Base-by-base conservation (phyloP, 2,888 invertebrate genomes). In the Gryllus longicercus region DNA sequence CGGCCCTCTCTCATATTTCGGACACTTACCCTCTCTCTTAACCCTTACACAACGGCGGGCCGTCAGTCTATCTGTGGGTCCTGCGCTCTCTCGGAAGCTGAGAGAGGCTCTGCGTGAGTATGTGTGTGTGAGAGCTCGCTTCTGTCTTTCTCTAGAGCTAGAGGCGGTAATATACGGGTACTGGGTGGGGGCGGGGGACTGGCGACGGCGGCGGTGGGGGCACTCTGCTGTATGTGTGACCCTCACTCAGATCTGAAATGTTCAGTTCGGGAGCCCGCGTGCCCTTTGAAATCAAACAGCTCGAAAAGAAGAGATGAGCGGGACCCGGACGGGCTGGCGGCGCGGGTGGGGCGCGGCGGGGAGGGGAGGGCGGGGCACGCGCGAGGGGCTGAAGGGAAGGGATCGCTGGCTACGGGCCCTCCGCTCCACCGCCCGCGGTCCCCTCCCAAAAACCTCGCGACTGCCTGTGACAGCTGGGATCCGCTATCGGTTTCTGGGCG, bases 231-330 rank as follows among this genome's bases (percentile, higher is more conserved):
- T 63, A n/a, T 63, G 63, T 63, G 63, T 63, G 63, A 63, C 63
- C 63, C 63, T 63, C 63, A 63, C 63, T 63, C 63, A 63, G 63
- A 63, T 63, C 63, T 63, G 63, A 63, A 63, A 63, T 63, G 63
- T 63, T 63, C 63, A 63, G 63, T 63, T 63, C 63, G 63, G 63
- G 63, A 63, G 63, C 81, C 81, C 81, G 81, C 81, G 79, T 81
- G 75, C 81, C 81, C 81, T 81, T 81, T 81, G 81, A 81, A 81
- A 81, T 81, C 81, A 81, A 81, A 81, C 77, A 79, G 75, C 75
- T 74, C 79, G 79, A 76, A 81, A 81, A 81, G 81, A 81, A 81
- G 78, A 81, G 77, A 79, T 50, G 77, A 49, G 77, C 16, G 75
- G 23, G 14, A 21, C 75, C 18, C n/a, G 76, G 38, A 25, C 23